Percentiles rank a stretch among this genome's conserved stretches.
Evolutionary conservation across 2,888 invertebrate species (phyloP).

Genomic region (Copidosoma aretas): DNA sequence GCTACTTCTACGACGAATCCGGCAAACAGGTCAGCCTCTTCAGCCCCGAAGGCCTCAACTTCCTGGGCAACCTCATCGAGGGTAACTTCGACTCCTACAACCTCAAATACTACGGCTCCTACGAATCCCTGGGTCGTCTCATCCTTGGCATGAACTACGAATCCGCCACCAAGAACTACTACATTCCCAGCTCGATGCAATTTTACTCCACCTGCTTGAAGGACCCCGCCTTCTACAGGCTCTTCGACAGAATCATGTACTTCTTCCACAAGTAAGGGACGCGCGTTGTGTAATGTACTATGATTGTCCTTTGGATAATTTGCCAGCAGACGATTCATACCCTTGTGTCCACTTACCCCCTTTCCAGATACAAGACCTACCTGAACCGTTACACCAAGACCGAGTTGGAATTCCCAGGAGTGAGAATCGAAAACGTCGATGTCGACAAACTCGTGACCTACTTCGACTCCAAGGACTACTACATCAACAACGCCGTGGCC

Average conservation of each 20-base stretch:
- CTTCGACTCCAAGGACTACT: constrained; percentile 72
- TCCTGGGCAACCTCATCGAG: constrained; percentile 67
- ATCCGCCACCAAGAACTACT: constrained; percentile 59
- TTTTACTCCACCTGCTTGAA: constrained; percentile 72
- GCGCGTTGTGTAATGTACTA: not conserved
- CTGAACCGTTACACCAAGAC: constrained; percentile 68
- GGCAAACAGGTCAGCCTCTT: constrained; percentile 57
- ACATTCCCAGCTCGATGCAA: constrained; percentile 70
- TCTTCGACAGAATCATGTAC: constrained; percentile 70
- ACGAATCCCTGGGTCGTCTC: constrained; percentile 67
- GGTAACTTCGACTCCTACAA: constrained; percentile 64
- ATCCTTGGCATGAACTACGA: constrained; percentile 61
- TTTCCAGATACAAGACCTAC: constrained; percentile 65
- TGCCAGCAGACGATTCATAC: not conserved
- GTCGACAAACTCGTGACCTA: constrained; percentile 74
- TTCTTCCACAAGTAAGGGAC: constrained; percentile 60
- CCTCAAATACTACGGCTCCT: constrained; percentile 66
- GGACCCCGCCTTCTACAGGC: constrained; percentile 75
- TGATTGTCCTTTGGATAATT: not conserved
- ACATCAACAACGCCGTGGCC: constrained; percentile 69
- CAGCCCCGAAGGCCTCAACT: constrained; percentile 64
- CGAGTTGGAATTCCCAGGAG: constrained; percentile 68
- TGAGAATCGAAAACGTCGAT: constrained; percentile 70
- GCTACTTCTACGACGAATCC: constrained; percentile 48
- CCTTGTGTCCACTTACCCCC: not conserved